Base-by-base conservation (phyloP, 2,113 vertebrate genomes). In the Leptobrachium leishanense region DNA sequence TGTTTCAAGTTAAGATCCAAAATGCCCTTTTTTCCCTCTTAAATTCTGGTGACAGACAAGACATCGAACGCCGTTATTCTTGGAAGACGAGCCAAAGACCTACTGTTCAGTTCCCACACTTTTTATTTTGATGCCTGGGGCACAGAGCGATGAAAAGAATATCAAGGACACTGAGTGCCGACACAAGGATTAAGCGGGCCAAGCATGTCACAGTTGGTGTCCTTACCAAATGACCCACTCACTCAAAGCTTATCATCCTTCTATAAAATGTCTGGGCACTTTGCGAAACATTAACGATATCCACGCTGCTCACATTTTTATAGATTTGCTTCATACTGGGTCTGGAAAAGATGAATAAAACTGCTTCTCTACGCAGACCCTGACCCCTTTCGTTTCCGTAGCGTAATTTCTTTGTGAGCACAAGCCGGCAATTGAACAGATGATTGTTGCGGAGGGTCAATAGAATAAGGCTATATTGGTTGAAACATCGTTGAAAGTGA, bases 401-500 rank as follows among this genome's bases (percentile, higher is more conserved):
- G 68, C 77, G 2, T 53, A 81, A 72, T 76, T 0, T 64, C 6
- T 31, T 5, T 31, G 55, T 1, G 55, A 8, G 55, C 3, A 59
- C 3, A 64, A 64, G 39, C 6, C 39, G 62, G 5, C 6, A 76
- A 66, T 66, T 66, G 10, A 31, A 20, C 69, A 72, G 46, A 73
- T 79, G 53, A 69, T 15, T 10, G 41, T 54, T 59, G 66, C 74
- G 74, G 83, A 85, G 41, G 68, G 53, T 40, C 69, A 85, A 77
- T 66, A 82, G 71, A 84, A 82, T 50, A 70, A 70, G 8, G 68
- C 68, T 20, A 3, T 74, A 15, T 59, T 12, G 55, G 10, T 13
- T 59, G 11, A 59, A 59, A 15, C 72, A 73, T 83, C 76, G 31
- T 64, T 71, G 69, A 83, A 87, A 85, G 75, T 82, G 75, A 85